These are phyloP conservation scores for Morone chrysops DNA, from an alignment of 2,113 vertebrate genomes.

Conservation along the genomic window DNA sequence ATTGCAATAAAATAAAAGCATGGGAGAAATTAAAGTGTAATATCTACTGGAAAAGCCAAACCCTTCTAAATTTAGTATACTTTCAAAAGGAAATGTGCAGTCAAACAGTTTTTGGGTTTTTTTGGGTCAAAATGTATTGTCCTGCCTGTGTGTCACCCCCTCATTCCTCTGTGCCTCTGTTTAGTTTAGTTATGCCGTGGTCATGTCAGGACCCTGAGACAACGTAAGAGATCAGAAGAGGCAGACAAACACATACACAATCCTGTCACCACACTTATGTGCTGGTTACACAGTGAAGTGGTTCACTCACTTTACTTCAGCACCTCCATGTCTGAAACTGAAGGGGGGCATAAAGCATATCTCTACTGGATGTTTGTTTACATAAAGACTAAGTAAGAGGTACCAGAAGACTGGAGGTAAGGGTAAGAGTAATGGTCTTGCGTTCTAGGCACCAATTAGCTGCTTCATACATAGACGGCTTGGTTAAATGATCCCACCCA, in stretches of 20 bases:
- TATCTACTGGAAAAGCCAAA: not conserved
- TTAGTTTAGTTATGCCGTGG: not conserved
- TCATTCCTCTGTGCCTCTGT: not conserved
- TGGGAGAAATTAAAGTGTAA: not conserved
- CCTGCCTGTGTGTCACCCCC: not conserved
- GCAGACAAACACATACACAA: not conserved
- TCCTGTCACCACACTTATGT: not conserved
- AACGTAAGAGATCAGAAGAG: not conserved
- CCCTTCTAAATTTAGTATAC: not conserved
- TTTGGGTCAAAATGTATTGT: not conserved
- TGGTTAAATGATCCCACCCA: not conserved
- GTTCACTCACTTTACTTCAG: not conserved
- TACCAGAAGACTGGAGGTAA: no score
- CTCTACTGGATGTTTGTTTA: not conserved
- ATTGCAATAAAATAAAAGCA: not conserved
- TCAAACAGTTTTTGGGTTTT: not conserved
- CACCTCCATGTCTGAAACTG: not conserved
- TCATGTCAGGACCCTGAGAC: not conserved
- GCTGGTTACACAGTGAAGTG: not conserved
- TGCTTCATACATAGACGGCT: not conserved
- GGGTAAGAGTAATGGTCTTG: no score
- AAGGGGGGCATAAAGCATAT: not conserved
- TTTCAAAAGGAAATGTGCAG: not conserved
- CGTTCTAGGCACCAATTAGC: not conserved
- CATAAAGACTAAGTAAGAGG: not conserved